phyloP scores from a whole-genome alignment of 1,140 invertebrate genomes.

The Heliothis subflexa region DNA sequence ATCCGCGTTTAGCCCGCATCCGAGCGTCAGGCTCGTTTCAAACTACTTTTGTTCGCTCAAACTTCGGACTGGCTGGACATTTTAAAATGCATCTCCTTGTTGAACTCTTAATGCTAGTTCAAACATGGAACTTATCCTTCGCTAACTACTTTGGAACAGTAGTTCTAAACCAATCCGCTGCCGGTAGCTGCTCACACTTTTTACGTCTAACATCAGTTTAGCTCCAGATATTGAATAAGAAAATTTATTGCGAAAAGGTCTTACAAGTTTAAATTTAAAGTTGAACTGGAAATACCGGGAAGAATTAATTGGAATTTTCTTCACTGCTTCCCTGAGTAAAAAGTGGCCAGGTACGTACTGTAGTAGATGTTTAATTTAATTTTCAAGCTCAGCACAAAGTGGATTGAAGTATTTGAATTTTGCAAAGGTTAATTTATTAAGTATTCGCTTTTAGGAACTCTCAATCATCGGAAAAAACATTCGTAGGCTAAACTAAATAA shows the following conservation, averaged over 20 bases:
- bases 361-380: conserved; percentile 17
- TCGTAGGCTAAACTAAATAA: no score
- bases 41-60: conserved; percentile 43
- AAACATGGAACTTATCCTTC: conserved; percentile 64
- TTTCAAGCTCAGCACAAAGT: background rate
- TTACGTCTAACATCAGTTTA: conserved; percentile 45
- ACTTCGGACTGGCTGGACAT: conserved; percentile 54
- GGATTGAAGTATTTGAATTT: background rate
- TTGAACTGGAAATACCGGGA: conserved; percentile 30
- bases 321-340: background rate
- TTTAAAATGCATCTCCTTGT: conserved; percentile 61
- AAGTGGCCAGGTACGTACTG: conserved; percentile 8
- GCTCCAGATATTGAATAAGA: conserved; percentile 45
- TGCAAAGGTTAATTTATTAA: background rate
- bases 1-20: conserved; percentile 15
- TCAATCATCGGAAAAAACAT: no score
- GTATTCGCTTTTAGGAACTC: no score
- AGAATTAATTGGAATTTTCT: conserved; percentile 38
- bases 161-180: conserved; percentile 51
- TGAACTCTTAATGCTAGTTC: conserved; percentile 59
- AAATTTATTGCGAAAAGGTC: conserved; percentile 38
- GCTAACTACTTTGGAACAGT: conserved; percentile 64
- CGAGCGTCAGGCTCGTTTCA: background rate
- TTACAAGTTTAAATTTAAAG: conserved; percentile 31
- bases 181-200: conserved; percentile 55